These are phyloP conservation scores for Neofelis nebulosa DNA, from an alignment of 2,113 vertebrate genomes.

Conservation along the genomic window DNA sequence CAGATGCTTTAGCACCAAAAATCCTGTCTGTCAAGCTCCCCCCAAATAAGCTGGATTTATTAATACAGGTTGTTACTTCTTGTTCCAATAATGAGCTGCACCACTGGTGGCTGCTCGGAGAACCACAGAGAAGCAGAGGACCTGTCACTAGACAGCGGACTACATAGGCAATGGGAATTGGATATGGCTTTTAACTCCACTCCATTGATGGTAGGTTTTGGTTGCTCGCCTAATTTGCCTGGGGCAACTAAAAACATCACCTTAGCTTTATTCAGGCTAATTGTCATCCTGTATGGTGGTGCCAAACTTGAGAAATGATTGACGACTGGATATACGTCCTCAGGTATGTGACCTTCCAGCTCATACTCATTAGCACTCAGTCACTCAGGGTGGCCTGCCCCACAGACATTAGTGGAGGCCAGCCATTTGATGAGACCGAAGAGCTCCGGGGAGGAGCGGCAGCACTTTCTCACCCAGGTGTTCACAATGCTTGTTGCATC, in stretches of 20 bases:
- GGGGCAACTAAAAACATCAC: conserved; percentile 68
- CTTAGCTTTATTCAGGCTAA: conserved; percentile 60
- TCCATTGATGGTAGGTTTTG: conserved; percentile 63
- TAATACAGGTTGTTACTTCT: conserved; percentile 45
- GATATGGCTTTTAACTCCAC: conserved; percentile 55
- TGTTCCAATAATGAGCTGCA: conserved; percentile 65
- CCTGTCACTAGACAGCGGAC: conserved; percentile 28
- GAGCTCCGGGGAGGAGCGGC: not conserved
- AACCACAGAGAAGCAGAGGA: not conserved
- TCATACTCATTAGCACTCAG: conserved; percentile 59
- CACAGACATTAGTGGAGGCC: conserved; percentile 1
- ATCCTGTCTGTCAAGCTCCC: conserved; percentile 56
- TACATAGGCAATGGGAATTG: not conserved
- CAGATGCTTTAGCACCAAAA: conserved; percentile 33
- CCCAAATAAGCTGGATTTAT: conserved; percentile 59
- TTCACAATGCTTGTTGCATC: not conserved
- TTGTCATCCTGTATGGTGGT: conserved; percentile 46
- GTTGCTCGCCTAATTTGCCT: conserved; percentile 67
- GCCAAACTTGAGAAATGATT: conserved; percentile 64
- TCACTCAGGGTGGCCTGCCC: conserved; percentile 4
- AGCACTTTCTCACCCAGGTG: not conserved
- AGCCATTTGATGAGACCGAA: not conserved
- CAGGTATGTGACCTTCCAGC: not conserved
- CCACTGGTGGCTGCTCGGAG: conserved; percentile 30
- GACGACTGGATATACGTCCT: not conserved